Percentiles rank a stretch among this genome's conserved stretches.
Evolutionary conservation across 92 coral and sea anemone species (phyloP).

Genomic region (Isaurus tuberculatus): DNA sequence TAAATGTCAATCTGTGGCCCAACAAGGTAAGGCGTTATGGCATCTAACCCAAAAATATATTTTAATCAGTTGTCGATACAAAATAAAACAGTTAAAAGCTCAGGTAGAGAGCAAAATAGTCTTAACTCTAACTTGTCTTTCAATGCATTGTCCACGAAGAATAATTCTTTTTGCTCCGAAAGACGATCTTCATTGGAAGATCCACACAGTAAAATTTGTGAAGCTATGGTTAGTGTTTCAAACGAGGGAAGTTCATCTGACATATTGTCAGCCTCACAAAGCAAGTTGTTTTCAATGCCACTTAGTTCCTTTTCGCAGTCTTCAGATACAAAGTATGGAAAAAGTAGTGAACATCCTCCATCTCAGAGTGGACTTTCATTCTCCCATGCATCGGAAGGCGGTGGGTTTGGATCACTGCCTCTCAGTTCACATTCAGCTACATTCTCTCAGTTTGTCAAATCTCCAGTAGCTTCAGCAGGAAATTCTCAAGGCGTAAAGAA

Average conservation of each 20-base stretch:
- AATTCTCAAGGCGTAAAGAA: background rate
- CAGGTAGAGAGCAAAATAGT: background rate
- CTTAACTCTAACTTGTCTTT: background rate
- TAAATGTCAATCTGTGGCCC: slow-evolving; percentile 42
- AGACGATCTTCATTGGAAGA: background rate
- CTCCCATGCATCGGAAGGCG: background rate
- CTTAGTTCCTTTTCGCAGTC: slow-evolving; percentile 18
- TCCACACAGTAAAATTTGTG: background rate
- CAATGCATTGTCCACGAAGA: background rate
- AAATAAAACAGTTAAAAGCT: background rate
- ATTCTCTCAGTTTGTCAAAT: background rate
- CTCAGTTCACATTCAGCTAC: background rate
- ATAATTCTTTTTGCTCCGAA: background rate
- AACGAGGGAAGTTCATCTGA: background rate
- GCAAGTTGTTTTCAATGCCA: slow-evolving; percentile 15
- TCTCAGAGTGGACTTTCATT: background rate
- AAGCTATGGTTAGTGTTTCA: background rate
- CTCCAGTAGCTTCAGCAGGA: background rate
- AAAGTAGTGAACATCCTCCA: background rate
- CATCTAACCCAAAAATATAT: background rate
- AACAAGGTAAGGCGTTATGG: slow-evolving; percentile 49
- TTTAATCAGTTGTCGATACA: background rate
- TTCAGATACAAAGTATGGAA: background rate
- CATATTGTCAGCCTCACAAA: background rate
- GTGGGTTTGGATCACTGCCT: background rate